These are phyloP conservation scores for Anguilla pacifica DNA, from an alignment of 2,797 vertebrate genomes.

Conservation along the genomic window DNA sequence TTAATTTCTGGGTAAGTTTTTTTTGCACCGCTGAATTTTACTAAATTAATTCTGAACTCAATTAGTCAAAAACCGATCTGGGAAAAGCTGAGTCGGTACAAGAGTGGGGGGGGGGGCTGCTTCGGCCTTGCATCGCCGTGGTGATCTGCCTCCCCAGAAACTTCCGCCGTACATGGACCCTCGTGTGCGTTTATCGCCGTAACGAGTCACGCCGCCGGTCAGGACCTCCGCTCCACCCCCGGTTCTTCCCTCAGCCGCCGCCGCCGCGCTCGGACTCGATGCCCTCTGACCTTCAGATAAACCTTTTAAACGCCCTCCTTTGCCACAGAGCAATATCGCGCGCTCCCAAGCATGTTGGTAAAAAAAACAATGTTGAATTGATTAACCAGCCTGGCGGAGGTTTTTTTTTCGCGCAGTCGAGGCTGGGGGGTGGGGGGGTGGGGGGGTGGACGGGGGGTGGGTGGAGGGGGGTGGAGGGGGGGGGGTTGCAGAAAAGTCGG, in stretches of 20 bases:
- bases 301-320: conserved; percentile 23
- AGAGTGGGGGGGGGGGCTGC: neutral
- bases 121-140: neutral
- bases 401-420: neutral
- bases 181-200: neutral
- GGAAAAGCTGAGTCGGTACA: neutral
- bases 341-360: conserved; percentile 29
- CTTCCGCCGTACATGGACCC: neutral
- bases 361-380: conserved; percentile 42
- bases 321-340: conserved; percentile 8
- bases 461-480: neutral
- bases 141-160: neutral
- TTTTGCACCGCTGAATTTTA: neutral
- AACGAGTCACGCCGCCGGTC: neutral
- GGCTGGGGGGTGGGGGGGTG: neutral
- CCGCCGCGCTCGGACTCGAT: conserved; percentile 32
- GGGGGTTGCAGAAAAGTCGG: neutral
- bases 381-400: conserved; percentile 48
- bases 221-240: neutral
- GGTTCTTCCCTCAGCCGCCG: conserved; percentile 17
- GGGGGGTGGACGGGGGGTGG: neutral
- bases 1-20: neutral
- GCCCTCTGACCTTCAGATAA: conserved; percentile 45
- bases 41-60: conserved; percentile 13
- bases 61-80: conserved; percentile 6